These are phyloP conservation scores for Pipa parva DNA, from an alignment of 2,113 vertebrate species.

Conservation along the genomic window DNA sequence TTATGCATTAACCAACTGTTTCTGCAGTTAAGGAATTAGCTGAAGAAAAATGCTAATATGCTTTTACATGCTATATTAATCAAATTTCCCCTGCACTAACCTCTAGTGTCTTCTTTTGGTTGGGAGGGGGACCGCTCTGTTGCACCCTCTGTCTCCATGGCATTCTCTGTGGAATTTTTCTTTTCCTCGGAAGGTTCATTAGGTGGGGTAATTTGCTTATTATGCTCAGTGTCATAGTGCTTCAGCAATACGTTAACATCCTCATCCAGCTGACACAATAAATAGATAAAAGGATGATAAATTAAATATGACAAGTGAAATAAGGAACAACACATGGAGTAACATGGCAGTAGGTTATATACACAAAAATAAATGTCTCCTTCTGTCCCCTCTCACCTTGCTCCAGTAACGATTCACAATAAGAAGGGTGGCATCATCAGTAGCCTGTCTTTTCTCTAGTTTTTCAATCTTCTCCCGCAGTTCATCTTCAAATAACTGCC, in stretches of 20 bases:
- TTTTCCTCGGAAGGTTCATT: conserved; percentile 35
- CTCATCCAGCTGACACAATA: conserved; percentile 74
- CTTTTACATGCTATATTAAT: no score
- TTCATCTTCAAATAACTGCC: conserved; percentile 86
- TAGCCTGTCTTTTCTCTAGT: conserved; percentile 87
- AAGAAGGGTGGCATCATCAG: conserved; percentile 83
- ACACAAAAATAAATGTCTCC: no score
- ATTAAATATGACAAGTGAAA: not conserved
- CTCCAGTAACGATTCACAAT: conserved; percentile 92
- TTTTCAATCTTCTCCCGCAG: conserved; percentile 88
- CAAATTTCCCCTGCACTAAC: conserved; percentile 49
- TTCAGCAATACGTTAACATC: conserved; percentile 71
- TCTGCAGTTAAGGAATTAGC: no score
- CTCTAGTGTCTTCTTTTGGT: conserved; percentile 53
- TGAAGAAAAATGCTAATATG: no score
- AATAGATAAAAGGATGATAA: not conserved
- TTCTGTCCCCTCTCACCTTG: conserved; percentile 60
- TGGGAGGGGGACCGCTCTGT: conserved; percentile 34
- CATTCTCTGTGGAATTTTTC: not conserved
- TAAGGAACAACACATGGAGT: not conserved
- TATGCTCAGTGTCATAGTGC: conserved; percentile 60
- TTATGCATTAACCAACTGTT: no score
- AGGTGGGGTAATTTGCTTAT: not conserved
- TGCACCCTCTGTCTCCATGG: conserved; percentile 10
- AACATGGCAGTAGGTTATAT: no score